Evolutionary conservation across 2,888 invertebrate species (phyloP).

Genomic region (Macropis europaea): DNA sequence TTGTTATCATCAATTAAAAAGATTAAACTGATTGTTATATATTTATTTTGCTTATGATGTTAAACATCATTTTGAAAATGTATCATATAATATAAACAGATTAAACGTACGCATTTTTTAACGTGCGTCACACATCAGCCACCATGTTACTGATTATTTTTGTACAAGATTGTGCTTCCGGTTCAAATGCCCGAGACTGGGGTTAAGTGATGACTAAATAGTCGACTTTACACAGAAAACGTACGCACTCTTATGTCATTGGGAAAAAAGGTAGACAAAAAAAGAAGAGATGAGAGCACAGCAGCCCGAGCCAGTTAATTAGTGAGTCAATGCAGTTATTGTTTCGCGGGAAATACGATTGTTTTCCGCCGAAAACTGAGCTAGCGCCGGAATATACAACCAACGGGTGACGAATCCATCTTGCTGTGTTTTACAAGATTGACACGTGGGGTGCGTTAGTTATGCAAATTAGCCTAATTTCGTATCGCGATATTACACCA

Average conservation of each 20-base stretch:
- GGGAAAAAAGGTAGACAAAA: neutral
- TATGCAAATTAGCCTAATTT: constrained; percentile 57
- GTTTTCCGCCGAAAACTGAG: constrained; percentile 55
- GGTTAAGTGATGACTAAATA: constrained; percentile 62
- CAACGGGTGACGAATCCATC: constrained; percentile 45
- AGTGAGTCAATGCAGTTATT: constrained; percentile 61
- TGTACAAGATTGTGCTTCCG: constrained; percentile 73
- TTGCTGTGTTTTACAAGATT: constrained; percentile 21
- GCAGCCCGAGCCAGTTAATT: constrained; percentile 36
- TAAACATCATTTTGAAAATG: constrained; percentile 11
- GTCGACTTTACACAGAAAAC: constrained; percentile 53
- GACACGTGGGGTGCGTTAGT: constrained; percentile 39
- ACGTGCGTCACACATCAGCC: constrained; percentile 14
- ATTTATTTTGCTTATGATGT: too few species aligned
- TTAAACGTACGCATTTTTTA: neutral
- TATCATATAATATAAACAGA: constrained; percentile 1
- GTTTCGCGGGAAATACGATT: constrained; percentile 59
- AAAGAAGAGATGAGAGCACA: neutral
- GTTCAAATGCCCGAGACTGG: constrained; percentile 71
- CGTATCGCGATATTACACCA: constrained; percentile 34
- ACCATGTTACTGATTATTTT: constrained; percentile 24
- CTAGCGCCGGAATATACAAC: neutral
- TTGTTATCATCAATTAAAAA: too few species aligned
- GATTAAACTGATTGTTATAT: too few species aligned
- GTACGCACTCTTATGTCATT: constrained; percentile 22